Percentiles rank a stretch among this genome's conserved stretches.
phyloP scores from a whole-genome alignment of 2,888 invertebrate genomes.

The Rotaria magnacalcarata region DNA sequence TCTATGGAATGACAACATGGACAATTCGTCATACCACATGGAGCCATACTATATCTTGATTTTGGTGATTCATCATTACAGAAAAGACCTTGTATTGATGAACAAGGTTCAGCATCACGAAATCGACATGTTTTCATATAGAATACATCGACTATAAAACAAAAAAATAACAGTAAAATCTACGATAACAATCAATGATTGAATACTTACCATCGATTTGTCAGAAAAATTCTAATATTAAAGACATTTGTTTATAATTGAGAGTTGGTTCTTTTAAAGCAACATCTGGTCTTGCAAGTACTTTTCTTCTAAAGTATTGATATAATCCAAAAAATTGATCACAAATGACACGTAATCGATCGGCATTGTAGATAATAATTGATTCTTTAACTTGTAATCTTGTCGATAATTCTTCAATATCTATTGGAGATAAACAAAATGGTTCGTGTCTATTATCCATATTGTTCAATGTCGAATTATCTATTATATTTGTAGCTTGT shows the following conservation, averaged over 20 bases:
- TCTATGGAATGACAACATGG: not conserved
- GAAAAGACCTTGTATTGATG: too few species aligned
- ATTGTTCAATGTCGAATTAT: too few species aligned
- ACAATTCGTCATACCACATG: not conserved
- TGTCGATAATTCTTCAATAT: not conserved
- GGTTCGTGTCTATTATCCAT: too few species aligned
- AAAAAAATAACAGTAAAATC: too few species aligned
- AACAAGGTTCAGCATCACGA: too few species aligned
- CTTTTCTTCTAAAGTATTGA: not conserved
- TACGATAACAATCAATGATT: too few species aligned
- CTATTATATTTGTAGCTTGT: too few species aligned
- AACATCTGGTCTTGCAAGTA: not conserved
- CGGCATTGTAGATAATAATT: not conserved
- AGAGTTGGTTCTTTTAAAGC: not conserved
- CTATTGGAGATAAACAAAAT: not conserved
- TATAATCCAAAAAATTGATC: not conserved
- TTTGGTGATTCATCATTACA: not conserved
- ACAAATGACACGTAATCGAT: not conserved
- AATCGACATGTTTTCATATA: slow-evolving; percentile 7
- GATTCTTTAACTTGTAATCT: not conserved
- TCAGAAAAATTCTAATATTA: not conserved
- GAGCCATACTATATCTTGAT: not conserved
- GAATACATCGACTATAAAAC: too few species aligned
- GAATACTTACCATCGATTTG: not conserved
- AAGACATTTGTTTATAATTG: not conserved